These are phyloP conservation scores for Rhabdomys pumilio DNA, from an alignment of 2,797 vertebrate species.

Conservation along the genomic window DNA sequence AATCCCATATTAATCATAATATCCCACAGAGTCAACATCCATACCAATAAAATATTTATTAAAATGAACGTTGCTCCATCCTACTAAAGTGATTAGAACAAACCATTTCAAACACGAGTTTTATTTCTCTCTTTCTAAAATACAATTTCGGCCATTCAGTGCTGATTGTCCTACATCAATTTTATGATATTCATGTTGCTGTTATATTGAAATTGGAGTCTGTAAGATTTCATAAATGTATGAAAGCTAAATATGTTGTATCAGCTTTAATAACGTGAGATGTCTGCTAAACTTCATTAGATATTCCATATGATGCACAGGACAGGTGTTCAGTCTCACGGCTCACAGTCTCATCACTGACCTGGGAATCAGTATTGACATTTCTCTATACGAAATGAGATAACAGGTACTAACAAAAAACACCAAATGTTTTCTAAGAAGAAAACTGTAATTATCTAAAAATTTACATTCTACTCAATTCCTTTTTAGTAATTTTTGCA, in stretches of 20 bases:
- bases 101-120: conserved; percentile 43
- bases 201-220: conserved; percentile 22
- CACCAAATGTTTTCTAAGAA: neutral
- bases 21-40: neutral
- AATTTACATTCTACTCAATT: neutral
- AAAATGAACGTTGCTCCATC: conserved; percentile 28
- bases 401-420: neutral
- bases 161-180: neutral
- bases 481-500: neutral
- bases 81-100: conserved; percentile 17
- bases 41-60: neutral
- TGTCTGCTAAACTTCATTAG: conserved; percentile 21
- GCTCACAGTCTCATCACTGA: neutral
- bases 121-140: neutral
- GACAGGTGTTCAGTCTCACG: neutral
- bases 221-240: conserved; percentile 33
- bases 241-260: neutral
- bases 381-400: conserved; percentile 1
- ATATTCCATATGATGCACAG: neutral
- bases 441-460: neutral
- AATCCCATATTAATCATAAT: conserved; percentile 27
- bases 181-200: neutral
- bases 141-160: neutral
- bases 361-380: neutral
- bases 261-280: neutral